A percentile compares a stretch with the other conserved stretches of the same genome.
Conservation (phyloP, 2,888 invertebrate species). For the Amorpha juglandis region DNA sequence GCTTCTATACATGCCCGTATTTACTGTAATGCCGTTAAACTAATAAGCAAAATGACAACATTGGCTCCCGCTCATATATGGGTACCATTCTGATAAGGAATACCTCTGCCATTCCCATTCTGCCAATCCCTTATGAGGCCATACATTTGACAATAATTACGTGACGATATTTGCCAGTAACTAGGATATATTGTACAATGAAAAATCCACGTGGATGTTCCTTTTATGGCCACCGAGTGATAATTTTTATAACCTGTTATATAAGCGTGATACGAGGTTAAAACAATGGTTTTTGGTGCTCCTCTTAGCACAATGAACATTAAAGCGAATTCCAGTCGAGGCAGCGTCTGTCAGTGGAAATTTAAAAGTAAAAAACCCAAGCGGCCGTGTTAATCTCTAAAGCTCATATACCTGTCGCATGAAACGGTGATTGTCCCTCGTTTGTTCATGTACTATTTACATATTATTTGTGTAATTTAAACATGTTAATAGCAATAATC, state of each 20-base stretch:
- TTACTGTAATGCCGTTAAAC: no score
- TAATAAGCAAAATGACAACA: no score
- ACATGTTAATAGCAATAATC: neutral
- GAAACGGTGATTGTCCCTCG: conserved; percentile 5
- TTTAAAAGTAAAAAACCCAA: conserved; percentile 16
- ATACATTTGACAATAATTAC: neutral
- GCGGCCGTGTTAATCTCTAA: conserved; percentile 16
- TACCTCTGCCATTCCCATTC: no score
- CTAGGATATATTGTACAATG: neutral
- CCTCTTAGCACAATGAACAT: conserved; percentile 4
- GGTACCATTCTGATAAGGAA: no score
- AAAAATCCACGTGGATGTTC: no score
- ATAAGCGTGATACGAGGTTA: conserved; percentile 12
- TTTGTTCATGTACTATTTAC: neutral
- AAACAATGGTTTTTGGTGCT: conserved; percentile 15
- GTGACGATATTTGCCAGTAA: neutral
- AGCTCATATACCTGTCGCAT: conserved; percentile 7
- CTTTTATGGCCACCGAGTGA: neutral
- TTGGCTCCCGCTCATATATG: no score
- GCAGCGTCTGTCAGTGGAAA: conserved; percentile 4
- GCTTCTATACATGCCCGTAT: no score
- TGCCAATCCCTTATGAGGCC: neutral
- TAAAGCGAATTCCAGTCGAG: conserved; percentile 11
- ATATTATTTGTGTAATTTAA: neutral
- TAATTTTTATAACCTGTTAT: conserved; percentile 17